phyloP scores from a whole-genome alignment of 2,113 vertebrate species.

The Tachysurus vachellii region DNA sequence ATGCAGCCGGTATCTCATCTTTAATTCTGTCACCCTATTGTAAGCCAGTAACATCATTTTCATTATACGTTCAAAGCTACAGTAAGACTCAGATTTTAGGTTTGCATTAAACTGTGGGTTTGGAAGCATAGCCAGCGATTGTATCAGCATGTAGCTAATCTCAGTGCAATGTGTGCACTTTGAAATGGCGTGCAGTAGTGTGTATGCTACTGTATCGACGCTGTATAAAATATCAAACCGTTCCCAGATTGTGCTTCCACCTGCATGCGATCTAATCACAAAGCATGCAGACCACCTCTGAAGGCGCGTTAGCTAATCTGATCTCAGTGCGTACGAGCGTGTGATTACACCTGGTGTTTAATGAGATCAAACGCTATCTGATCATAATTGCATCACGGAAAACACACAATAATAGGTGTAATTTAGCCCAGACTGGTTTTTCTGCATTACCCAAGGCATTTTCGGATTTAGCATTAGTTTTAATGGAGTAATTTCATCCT shows the following conservation, averaged over 20 bases:
- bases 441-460: neutral
- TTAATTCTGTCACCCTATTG: neutral
- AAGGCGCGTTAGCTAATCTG: constrained; percentile 19
- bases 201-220: neutral
- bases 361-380: constrained; percentile 25
- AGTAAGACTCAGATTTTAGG: neutral
- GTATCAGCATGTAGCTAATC: neutral
- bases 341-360: constrained; percentile 13
- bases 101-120: neutral
- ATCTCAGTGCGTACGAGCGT: neutral
- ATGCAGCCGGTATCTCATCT: constrained; percentile 8
- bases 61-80: neutral
- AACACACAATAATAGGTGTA: constrained; percentile 5
- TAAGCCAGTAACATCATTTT: neutral
- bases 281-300: constrained; percentile 16
- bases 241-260: constrained; percentile 16
- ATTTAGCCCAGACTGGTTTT: neutral
- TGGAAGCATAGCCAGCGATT: neutral
- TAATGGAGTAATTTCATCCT: constrained; percentile 2
- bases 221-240: neutral
- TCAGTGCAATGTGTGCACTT: neutral
- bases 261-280: constrained; percentile 21
- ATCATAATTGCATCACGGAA: constrained; percentile 19
- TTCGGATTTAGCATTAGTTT: neutral
- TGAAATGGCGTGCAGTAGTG: neutral